Base-by-base conservation (phyloP, 2,113 vertebrate species). In the Gallinago undulata region DNA sequence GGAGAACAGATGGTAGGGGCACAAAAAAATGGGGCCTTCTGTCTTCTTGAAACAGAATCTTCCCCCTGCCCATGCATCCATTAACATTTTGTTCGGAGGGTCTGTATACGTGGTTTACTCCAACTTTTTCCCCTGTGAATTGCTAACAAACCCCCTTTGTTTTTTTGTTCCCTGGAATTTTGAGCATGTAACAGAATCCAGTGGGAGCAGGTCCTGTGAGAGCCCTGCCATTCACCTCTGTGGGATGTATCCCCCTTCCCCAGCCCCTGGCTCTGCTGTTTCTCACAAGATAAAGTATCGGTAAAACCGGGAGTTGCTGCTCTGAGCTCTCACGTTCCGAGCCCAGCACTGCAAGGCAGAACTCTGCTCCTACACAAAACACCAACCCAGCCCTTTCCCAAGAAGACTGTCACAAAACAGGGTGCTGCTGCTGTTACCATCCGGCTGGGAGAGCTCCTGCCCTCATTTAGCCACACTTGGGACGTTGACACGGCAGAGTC, bases 21-120 rank as follows among this genome's bases (percentile, higher is more conserved):
- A 85, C 68, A 55, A 13, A 45, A 79, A 1, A 69, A n/a, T 55
- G 53, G 53, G 64, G 62, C 91, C 51, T 60, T 96, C 96, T 97
- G 90, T 96, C 95, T 76, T 59, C n/a, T 89, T 94, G 96, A 97
- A 97, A 98, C 76, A 69, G 41, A 74, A 94, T 59, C 95, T 84
- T 59, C 24, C 41, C 76, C 43, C 18, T 2, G 17, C 50, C 39
- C 22, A 6, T 3, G 41, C 63, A 69, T 15, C 47, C 86, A 19
- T 33, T 92, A 68, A 27, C 62, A 17, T 57, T 92, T 60, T 51
- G 80, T 80, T 70, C 66, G 28, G 87, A 75, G 88, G 77, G 91
- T 83, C 77, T 1, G 1, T 33, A 11, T 25, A 51, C 4, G 0
- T 25, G 73, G 57, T 53, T 45, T 45, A 28, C 79, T 94, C 76